Evolutionary conservation across 2,888 invertebrate species (phyloP), one percentile per base, ranked within the genome.

Genomic region (Fragum whitleyi): DNA sequence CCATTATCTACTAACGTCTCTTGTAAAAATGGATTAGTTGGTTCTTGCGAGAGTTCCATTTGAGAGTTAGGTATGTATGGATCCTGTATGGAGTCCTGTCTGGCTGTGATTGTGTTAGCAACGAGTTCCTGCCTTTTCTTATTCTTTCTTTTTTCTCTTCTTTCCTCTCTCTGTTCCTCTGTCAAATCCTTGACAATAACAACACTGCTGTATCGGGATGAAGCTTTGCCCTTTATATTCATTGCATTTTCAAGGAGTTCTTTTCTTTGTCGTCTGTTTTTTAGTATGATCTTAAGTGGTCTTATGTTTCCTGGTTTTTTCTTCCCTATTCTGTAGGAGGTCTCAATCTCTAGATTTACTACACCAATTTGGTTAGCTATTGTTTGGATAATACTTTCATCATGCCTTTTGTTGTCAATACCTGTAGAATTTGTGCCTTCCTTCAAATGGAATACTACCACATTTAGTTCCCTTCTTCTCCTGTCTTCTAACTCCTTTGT

Each of bases 231-330:
- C n/a, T 55, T 55, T n/a, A 55, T 55, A 9, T 55, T 21, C 23
- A 7, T 55, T 21, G 57, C 9, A 21, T 21, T 55, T 7, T 55
- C 57, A 16, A 55, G 57, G n/a, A 55, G 57, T 9, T 16, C 7
- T 55, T 55, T 55, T 21, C 57, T 55, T 55, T 55, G 57, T 55
- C n/a, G 9, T 21, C 57, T 55, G 57, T n/a, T n/a, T 55, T 55
- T 55, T 7, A 55, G 57, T n/a, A 55, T 55, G n/a, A 55, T n/a
- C 23, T 55, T 55, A 16, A 55, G n/a, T 16, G n/a, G 14, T 21
- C 57, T 55, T 7, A 16, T n/a, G 11, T 55, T 55, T 55, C 23
- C 57, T 16, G 9, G 11, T 19, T 47, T n/a, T 55, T 55, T 55
- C 21, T 55, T 55, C 14, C 57, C 57, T n/a, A 55, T 16, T 55